Evolutionary conservation across 2,113 vertebrate species (phyloP), one percentile per base, ranked within the genome.

Genomic region (Nothoprocta perdicaria): DNA sequence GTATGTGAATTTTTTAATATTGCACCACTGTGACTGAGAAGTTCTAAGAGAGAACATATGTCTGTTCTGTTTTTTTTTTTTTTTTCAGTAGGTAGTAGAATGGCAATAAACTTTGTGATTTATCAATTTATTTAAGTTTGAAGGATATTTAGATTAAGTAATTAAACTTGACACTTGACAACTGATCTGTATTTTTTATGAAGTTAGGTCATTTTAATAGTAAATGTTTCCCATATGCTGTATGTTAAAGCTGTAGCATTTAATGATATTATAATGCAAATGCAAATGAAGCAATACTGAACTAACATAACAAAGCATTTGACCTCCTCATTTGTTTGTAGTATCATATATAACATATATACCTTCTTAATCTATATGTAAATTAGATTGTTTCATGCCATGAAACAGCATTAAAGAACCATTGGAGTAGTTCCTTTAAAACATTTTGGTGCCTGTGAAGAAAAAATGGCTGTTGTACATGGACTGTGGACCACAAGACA

Each of bases 351-450:
- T 88, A 45, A 6, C 33, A 80, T 88, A 73, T 93, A 93, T 69
- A 76, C 60, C n/a, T 63, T 83, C 50, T 86, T 77, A 90, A 86
- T 88, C 43, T 92, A 48, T 83, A 88, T 74, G 60, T 62, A 90
- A 83, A 88, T 92, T 77, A 53, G 26, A 46, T 83, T 86, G 57
- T 83, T 92, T 62, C 60, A 53, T 66, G 53, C 35, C 35, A 61
- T 15, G 22, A 66, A 85, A 58, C 8, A 41, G 1, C 58, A 85
- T 73, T 88, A 76, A 75, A 68, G 8, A 68, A 46, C 76, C 65
- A 9, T 29, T 76, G 24, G 43, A 65, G 8, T 52, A 19, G 10
- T 57, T 83, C 76, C 60, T 82, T 66, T 62, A 35, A 83, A 76
- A 68, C 8, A 29, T 66, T 88, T 88, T 18, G 5, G 1, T 53